Base-by-base conservation (phyloP, 2,888 invertebrate genomes). In the Chorisops tibialis region DNA sequence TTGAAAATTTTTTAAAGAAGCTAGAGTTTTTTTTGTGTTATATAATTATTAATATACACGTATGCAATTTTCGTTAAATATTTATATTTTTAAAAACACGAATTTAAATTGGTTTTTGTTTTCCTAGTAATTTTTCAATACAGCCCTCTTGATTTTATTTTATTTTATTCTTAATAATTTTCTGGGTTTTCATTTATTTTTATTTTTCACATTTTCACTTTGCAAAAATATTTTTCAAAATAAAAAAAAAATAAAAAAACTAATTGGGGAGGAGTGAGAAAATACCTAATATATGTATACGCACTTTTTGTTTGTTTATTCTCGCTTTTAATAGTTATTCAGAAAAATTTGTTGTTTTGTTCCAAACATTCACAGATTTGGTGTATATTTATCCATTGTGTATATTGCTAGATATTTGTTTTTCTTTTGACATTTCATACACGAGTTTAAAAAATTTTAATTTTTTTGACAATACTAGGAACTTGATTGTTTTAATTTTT, bases 391-490 rank as follows among this genome's bases (percentile, higher is more conserved):
- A 16, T 41, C 12, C 3, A 41, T 16, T 41, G 41, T 41, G 41
- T 41, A 41, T 41, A 41, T 41, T 41, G 41, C 41, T 5, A 6
- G 41, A 41, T 16, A 9, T 16, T 41, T 41, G 41, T 14, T 41
- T 16, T 2, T 30, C 9, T 30, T 30, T 30, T 30, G 5, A 7
- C 1, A 2, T 30, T 30, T 30, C 9, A 30, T 16, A 2, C 14
- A 41, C 41, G 2, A 41, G 1, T 2, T 14, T 16, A 18, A 41
- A 41, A 41, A 41, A 18, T 41, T 16, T 50, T 11, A 24, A 14
- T 37, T 51, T 51, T 37, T 39, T 52, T 52, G 52, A 52, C 39
- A 39, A 52, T 52, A 24, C 19, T 52, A 52, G 52, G 52, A 52
- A 52, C 52, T 52, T 39, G 39, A 39, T 14, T 21, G 41, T 14